Conservation (phyloP, 2,797 vertebrate genomes). For the Sebastes ruberrimus region DNA sequence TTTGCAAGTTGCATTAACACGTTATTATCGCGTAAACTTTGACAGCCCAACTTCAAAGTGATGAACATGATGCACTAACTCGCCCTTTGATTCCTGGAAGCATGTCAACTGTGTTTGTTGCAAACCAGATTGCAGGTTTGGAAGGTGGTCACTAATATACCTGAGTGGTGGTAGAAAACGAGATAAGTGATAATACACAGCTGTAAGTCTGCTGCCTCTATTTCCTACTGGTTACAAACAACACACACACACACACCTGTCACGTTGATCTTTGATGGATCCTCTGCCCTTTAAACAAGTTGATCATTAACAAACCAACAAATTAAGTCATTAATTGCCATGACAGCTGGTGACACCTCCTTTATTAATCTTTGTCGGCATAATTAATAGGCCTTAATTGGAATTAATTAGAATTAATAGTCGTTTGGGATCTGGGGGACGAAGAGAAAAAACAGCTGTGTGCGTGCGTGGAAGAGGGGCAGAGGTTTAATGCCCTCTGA, state of each 20-base stretch:
- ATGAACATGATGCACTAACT: too few relatives aligned
- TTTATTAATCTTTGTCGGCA: conserved; percentile 63
- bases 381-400: conserved; percentile 60
- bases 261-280: conserved; percentile 60
- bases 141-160: not conserved
- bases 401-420: conserved; percentile 63
- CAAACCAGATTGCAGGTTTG: not conserved
- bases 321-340: conserved; percentile 66
- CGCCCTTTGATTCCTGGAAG: too few relatives aligned
- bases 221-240: not conserved
- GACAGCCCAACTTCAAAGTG: too few relatives aligned
- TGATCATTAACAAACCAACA: conserved; percentile 61
- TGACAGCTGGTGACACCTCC: conserved; percentile 51
- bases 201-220: not conserved
- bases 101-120: not conserved
- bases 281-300: conserved; percentile 61
- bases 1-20: too few relatives aligned
- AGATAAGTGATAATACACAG: not conserved
- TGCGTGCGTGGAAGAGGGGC: not conserved
- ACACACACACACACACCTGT: conserved; percentile 3
- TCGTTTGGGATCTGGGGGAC: conserved; percentile 35
- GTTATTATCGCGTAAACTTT: too few relatives aligned
- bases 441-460: conserved; percentile 70
- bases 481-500: conserved; percentile 7
- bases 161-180: not conserved